phyloP scores from a whole-genome alignment of 2,888 invertebrate genomes.

The Drosophila parthenogenetica region DNA sequence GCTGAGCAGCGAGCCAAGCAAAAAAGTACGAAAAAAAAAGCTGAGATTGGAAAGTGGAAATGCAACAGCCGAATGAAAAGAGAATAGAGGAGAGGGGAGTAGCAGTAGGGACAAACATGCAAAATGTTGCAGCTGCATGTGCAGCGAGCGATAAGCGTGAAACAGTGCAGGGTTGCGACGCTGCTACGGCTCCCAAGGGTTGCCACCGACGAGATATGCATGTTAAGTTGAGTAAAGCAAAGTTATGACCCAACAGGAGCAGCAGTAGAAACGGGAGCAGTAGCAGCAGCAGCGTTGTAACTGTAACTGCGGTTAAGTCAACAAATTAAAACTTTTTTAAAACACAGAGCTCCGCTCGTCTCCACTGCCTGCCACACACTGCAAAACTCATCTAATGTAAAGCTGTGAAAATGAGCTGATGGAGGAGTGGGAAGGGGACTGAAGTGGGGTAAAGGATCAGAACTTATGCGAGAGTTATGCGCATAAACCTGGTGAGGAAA shows the following conservation, averaged over 20 bases:
- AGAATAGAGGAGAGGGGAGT: neutral
- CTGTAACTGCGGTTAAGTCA: conserved; percentile 82
- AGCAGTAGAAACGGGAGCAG: conserved; percentile 24
- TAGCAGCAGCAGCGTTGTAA: conserved; percentile 46
- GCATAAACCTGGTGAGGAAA: conserved; percentile 59
- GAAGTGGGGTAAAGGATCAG: conserved; percentile 14
- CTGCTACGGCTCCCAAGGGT: conserved; percentile 53
- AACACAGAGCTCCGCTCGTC: conserved; percentile 21
- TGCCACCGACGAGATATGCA: conserved; percentile 77
- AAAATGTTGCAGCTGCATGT: conserved; percentile 75
- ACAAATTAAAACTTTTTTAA: conserved; percentile 79
- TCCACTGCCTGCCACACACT: conserved; percentile 1
- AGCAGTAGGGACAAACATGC: conserved; percentile 26
- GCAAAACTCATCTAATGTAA: conserved; percentile 40
- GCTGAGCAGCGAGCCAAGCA: conserved; percentile 42
- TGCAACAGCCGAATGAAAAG: conserved; percentile 28
- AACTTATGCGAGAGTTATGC: conserved; percentile 78
- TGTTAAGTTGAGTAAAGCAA: conserved; percentile 79
- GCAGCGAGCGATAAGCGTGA: conserved; percentile 70
- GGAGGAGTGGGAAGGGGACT: neutral
- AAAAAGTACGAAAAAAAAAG: conserved; percentile 6
- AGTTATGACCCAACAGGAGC: conserved; percentile 64
- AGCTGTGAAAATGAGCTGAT: conserved; percentile 30
- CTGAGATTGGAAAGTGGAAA: conserved; percentile 8
- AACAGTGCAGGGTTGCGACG: conserved; percentile 40